phyloP scores from a whole-genome alignment of 2,888 invertebrate species.

The Drosophila dives region DNA sequence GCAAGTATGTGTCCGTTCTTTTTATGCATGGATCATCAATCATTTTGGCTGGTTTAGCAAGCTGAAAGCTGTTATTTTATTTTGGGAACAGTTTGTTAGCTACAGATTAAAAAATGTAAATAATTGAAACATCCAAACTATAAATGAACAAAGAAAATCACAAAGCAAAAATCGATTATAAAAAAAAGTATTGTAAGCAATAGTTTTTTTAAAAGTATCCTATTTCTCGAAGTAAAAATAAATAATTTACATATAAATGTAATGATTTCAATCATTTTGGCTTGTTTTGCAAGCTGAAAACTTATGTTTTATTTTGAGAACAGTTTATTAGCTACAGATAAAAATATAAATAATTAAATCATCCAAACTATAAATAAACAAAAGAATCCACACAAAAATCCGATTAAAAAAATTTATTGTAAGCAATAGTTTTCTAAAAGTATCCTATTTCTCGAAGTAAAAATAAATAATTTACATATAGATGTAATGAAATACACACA shows the following conservation, averaged over 20 bases:
- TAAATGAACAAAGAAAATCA: background rate
- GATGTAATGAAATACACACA: constrained; percentile 23
- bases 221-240: constrained; percentile 29
- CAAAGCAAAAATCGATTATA: constrained; percentile 10
- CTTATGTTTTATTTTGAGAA: too few relatives aligned
- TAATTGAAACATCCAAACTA: background rate
- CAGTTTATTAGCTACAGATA: background rate
- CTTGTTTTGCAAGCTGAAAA: background rate
- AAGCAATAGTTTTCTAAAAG: constrained; percentile 32
- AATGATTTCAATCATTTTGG: constrained; percentile 9
- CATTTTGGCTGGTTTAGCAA: background rate
- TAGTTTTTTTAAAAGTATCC: constrained; percentile 21
- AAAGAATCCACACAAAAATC: background rate
- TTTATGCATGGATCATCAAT: background rate
- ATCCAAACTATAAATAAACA: background rate
- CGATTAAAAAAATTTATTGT: constrained; percentile 40
- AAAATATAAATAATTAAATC: background rate
- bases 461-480: constrained; percentile 48
- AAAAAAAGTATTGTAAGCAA: constrained; percentile 42
- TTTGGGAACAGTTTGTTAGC: background rate
- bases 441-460: constrained; percentile 12
- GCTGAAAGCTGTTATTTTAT: background rate
- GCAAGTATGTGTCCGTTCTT: background rate
- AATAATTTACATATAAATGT: constrained; percentile 41
- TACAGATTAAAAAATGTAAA: background rate